phyloP scores from a whole-genome alignment of 2,797 vertebrate species.

The Protonibea diacanthus region DNA sequence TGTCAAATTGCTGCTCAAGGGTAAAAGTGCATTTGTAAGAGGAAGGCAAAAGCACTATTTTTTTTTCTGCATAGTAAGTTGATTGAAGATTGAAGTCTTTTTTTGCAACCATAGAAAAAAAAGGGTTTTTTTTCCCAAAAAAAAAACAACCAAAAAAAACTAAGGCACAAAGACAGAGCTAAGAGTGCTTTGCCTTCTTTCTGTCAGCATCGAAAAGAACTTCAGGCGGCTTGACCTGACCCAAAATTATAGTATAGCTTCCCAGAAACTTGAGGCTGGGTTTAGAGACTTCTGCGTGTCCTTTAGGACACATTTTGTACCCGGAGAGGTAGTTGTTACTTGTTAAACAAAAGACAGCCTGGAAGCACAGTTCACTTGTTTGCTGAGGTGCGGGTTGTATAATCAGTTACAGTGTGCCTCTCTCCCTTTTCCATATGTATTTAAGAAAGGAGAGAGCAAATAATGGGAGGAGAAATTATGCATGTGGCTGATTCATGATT shows the following conservation, averaged over 20 bases:
- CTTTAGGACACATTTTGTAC: constrained; percentile 16
- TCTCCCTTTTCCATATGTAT: not conserved
- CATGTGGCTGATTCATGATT: not conserved
- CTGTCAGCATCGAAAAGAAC: constrained; percentile 27
- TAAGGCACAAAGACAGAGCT: constrained; percentile 17
- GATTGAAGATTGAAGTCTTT: constrained; percentile 7
- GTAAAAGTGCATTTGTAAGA: constrained; percentile 33
- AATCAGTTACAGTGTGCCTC: not conserved
- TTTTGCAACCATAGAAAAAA: constrained; percentile 7
- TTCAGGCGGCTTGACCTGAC: constrained; percentile 31
- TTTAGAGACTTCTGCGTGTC: constrained; percentile 3
- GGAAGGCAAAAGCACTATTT: constrained; percentile 23
- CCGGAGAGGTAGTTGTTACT: constrained; percentile 1
- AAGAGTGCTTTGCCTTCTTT: constrained; percentile 33
- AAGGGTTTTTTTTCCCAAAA: constrained; percentile 15
- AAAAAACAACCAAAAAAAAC: too few relatives aligned
- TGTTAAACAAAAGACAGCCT: constrained; percentile 1
- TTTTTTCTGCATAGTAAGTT: constrained; percentile 16
- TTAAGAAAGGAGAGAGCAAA: not conserved
- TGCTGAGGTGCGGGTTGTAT: not conserved
- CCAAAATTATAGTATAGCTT: constrained; percentile 28
- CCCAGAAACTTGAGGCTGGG: not conserved
- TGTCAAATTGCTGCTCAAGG: constrained; percentile 48
- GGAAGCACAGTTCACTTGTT: constrained; percentile 4
- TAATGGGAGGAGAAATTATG: not conserved